Evolutionary conservation across 2,888 invertebrate genomes (phyloP), one percentile per base, ranked within the genome.

Genomic region (Saturnia pavonia): DNA sequence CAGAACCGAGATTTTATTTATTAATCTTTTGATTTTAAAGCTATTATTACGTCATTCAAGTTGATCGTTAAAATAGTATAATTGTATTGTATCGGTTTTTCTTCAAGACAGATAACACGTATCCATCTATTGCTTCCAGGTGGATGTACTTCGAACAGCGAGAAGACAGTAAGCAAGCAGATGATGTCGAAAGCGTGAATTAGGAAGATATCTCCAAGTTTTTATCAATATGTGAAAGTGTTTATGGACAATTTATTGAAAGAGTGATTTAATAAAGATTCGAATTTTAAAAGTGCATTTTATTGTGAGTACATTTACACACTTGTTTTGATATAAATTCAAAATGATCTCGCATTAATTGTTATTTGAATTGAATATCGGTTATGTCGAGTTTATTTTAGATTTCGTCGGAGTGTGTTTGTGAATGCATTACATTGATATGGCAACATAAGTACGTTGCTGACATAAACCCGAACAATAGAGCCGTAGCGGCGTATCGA

Each of bases 71-170:
- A 8, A n/a, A 51, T 51, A 25, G 40, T 60, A n/a, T n/a, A n/a
- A 27, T 40, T 43, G 25, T 8, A 65, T 48, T 45, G 34, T 22
- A 43, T 42, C 27, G 27, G 34, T 34, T 69, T 51, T 65, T 27
- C 48, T 12, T 8, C 42, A 66, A 48, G 22, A 66, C 7, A 12
- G 25, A 51, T 70, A 6, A 67, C 25, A 42, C 19, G 54, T n/a
- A 42, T 14, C 19, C 19, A 3, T 14, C 40, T 12, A 19, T 69
- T 19, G 48, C 70, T 89, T 91, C 70, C 88, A 96, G 96, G 70
- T 96, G 96, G 96, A 95, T 96, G 92, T 96, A 96, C 84, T 94
- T 94, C 75, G 95, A 96, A 83, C 95, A 96, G 75, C 77, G 70
- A 68, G 77, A 74, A 70, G 80, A 76, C 73, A 76, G 71, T 67